phyloP scores from a whole-genome alignment of 23 tunicate genomes.

The Diplosoma virens region DNA sequence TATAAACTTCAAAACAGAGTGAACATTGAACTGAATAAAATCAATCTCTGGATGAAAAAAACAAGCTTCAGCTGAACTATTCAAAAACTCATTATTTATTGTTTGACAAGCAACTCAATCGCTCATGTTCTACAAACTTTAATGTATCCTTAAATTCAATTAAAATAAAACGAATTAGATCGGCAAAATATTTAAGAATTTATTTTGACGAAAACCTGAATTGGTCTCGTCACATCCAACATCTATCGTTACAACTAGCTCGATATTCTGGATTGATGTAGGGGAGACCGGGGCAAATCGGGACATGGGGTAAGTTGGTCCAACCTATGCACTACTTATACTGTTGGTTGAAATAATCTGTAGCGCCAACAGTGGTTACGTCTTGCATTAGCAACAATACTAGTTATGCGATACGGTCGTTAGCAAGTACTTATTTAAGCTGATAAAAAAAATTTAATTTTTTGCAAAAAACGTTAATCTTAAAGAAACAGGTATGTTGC shows the following conservation, averaged over 20 bases:
- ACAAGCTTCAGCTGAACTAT: neutral
- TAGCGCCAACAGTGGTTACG: too few species aligned
- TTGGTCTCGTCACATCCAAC: neutral
- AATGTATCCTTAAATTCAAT: neutral
- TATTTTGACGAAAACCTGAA: constrained; percentile 13
- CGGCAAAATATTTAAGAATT: neutral
- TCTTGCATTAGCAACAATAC: too few species aligned
- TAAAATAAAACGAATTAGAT: neutral
- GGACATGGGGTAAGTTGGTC: too few species aligned
- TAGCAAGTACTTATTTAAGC: too few species aligned
- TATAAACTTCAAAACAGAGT: neutral
- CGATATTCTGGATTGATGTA: neutral
- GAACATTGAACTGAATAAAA: neutral
- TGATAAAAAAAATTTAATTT: too few species aligned
- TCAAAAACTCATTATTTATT: constrained; percentile 17
- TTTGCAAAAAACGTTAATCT: too few species aligned
- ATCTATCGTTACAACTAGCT: constrained; percentile 4
- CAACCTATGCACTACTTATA: too few species aligned
- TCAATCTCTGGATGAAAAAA: constrained; percentile 3
- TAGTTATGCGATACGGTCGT: too few species aligned
- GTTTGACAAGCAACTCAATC: constrained; percentile 5
- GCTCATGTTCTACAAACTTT: neutral
- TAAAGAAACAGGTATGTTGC: too few species aligned
- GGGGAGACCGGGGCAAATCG: too few species aligned
- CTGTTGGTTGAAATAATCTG: too few species aligned